Evolutionary conservation across 2,888 invertebrate species (phyloP), one percentile per base, ranked within the genome.

Genomic region (Unio delphinus): DNA sequence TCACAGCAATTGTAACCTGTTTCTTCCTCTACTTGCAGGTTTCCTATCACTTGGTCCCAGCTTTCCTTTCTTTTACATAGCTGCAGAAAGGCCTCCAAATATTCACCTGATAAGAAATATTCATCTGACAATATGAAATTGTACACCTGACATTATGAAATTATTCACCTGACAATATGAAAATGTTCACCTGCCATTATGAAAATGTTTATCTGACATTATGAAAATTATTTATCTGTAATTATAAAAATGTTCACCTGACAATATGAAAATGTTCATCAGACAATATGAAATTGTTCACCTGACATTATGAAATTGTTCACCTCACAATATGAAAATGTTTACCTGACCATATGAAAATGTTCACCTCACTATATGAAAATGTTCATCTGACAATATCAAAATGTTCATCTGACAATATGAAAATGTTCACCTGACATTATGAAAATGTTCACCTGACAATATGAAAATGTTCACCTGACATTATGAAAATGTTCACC

Each of bases 31-130:
- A 69, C 45, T 17, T 66, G 58, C 20, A 74, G 45, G 54, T 70
- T 72, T 20, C 74, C 72, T 59, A 74, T 59, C 59, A 76, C 60
- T 55, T 76, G 76, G n/a, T 72, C 89, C 56, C 90, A 87, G 1
- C 90, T 89, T 64, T 89, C 88, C 34, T 80, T 83, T 57, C 88
- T 85, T 34, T 80, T 80, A 82, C 94, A 92, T 63, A 95, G 91
- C 74, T 93, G 92, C 85, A 94, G 91, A 87, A 95, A 94, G 81
- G 94, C 94, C 60, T 91, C 91, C 70, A 96, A 91, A 83, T 94
- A 93, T 84, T 95, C 95, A 7, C 94, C 89, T 89, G 78, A 30
- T 81, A 83, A 58, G 65, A 60, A 62, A 55, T 23, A 69, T 55
- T 34, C 26, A 67, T 3, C 59, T 26, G 26, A 28, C 60, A 45